These are phyloP conservation scores for Eutrigla gurnardus DNA, from an alignment of 2,797 vertebrate species.

Conservation along the genomic window DNA sequence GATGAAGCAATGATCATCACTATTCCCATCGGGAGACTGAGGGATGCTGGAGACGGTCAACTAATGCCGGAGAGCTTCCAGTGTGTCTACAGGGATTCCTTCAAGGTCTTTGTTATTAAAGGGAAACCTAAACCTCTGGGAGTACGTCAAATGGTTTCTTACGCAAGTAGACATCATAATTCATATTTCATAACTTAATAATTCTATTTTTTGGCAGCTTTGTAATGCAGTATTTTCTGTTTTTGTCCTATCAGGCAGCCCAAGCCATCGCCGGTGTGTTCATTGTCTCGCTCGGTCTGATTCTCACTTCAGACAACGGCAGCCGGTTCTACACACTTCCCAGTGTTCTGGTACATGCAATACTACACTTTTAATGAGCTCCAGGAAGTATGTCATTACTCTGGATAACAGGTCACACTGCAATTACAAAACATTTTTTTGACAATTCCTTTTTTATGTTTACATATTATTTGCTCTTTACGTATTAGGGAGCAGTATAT, in stretches of 20 bases:
- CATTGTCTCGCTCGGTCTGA: conserved; percentile 61
- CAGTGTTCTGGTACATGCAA: conserved; percentile 73
- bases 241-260: conserved; percentile 68
- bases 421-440: background rate
- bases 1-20: conserved; percentile 83
- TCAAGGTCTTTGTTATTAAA: conserved; percentile 78
- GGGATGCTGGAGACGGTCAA: conserved; percentile 28
- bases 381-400: background rate
- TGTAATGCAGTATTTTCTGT: background rate
- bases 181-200: background rate
- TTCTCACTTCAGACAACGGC: accelerated
- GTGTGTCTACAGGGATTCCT: conserved; percentile 82
- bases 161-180: background rate
- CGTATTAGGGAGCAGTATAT: background rate
- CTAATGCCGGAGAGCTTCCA: conserved; percentile 80
- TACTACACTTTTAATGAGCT: background rate
- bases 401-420: background rate
- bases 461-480: background rate
- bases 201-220: background rate
- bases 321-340: background rate
- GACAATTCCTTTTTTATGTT: background rate
- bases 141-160: conserved; percentile 59
- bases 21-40: conserved; percentile 75
- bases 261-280: conserved; percentile 77
- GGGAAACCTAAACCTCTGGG: conserved; percentile 81